These are phyloP conservation scores for Urosaurus nigricauda DNA, from an alignment of 2,797 vertebrate species.

Conservation along the genomic window DNA sequence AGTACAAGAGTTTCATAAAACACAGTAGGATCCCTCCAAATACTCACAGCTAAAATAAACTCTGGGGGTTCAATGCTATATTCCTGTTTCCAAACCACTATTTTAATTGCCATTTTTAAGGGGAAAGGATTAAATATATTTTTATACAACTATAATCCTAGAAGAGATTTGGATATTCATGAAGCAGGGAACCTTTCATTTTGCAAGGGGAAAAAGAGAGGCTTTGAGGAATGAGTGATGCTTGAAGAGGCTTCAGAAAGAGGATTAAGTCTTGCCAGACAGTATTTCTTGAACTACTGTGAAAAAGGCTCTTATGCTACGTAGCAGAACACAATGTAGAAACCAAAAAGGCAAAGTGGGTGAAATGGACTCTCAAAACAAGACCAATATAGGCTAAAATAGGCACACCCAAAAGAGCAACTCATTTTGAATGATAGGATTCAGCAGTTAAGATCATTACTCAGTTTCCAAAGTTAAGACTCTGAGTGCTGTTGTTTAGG, in stretches of 20 bases:
- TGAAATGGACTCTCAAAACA: background rate
- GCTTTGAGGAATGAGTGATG: slow-evolving; percentile 31
- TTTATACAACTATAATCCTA: slow-evolving; percentile 14
- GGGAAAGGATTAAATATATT: slow-evolving; percentile 23
- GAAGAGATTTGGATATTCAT: slow-evolving; percentile 36
- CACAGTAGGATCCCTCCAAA: background rate
- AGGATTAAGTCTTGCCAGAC: slow-evolving; percentile 29
- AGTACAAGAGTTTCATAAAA: background rate
- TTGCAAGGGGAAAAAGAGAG: background rate
- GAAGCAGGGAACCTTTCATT: slow-evolving; percentile 10
- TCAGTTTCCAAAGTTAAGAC: background rate
- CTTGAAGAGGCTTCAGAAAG: slow-evolving; percentile 28
- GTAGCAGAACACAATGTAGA: background rate
- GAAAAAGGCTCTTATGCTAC: background rate
- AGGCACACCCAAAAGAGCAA: background rate
- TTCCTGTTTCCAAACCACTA: background rate
- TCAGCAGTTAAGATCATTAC: background rate
- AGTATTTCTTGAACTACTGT: background rate
- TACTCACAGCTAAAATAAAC: background rate
- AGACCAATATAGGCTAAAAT: background rate
- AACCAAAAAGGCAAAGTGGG: background rate
- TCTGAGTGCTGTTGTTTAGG: background rate
- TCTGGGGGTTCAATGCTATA: background rate
- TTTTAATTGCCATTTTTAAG: background rate
- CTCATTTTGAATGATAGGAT: background rate